These are phyloP conservation scores for Halcyon malimbica DNA, from an alignment of 2,113 vertebrate species.

Conservation along the genomic window DNA sequence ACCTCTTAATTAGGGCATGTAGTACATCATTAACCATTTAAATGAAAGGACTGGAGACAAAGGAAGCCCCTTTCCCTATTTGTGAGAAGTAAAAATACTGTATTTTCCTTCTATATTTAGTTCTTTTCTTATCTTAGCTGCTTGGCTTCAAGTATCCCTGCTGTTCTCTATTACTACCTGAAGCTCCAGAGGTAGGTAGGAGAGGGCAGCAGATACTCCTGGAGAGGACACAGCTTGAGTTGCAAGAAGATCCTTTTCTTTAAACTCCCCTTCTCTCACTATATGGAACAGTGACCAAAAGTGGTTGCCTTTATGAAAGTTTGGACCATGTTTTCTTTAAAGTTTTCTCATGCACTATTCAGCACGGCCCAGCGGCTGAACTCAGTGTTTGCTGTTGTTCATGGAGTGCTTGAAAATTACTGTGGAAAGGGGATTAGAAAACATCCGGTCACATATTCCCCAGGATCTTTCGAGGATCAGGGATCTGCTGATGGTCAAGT, in stretches of 20 bases:
- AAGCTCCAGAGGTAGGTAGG: neutral
- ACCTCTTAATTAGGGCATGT: no score
- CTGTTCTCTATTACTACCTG: neutral
- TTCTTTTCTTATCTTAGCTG: neutral
- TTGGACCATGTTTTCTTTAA: neutral
- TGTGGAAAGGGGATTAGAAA: neutral
- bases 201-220: neutral
- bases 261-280: neutral
- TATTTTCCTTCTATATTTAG: neutral
- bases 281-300: neutral
- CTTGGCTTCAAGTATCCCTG: neutral
- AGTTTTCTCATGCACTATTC: neutral
- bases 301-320: neutral
- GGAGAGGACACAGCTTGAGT: neutral
- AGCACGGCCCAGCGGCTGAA: neutral
- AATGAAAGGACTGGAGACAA: neutral
- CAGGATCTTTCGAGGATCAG: neutral
- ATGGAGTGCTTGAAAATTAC: neutral
- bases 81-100: neutral
- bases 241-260: neutral
- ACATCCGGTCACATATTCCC: neutral
- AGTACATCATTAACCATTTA: neutral
- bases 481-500: neutral
- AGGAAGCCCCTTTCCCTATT: rapidly evolving
- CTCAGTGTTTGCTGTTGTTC: neutral